phyloP scores from a whole-genome alignment of 2,113 vertebrate species.

The Ornithorhynchus anatinus region DNA sequence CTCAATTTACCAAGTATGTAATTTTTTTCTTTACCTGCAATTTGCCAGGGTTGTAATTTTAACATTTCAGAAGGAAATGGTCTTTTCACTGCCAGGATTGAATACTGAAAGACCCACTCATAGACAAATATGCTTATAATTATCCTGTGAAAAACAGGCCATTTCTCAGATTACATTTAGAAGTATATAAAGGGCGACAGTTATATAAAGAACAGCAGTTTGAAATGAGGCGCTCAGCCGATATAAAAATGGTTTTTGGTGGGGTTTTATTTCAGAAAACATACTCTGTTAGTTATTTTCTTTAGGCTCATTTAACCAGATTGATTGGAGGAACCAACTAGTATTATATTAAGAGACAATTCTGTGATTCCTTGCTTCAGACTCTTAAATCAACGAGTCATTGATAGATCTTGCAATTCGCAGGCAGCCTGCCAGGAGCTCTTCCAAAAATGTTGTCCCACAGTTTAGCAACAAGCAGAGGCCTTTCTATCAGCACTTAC shows the following conservation, averaged over 20 bases:
- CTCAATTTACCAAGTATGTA: background rate
- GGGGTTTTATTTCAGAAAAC: conserved; percentile 18
- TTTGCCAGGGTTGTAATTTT: conserved; percentile 1
- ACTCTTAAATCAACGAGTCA: conserved; percentile 41
- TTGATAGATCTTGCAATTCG: conserved; percentile 46
- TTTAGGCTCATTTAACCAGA: background rate
- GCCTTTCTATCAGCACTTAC: conserved; percentile 27
- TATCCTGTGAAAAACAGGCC: background rate
- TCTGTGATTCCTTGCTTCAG: conserved; percentile 27
- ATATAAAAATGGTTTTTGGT: background rate
- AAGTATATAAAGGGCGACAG: background rate
- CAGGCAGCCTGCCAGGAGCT: conserved; percentile 9
- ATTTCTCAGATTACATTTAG: conserved; percentile 8
- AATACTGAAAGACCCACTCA: background rate
- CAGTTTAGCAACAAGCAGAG: conserved; percentile 25
- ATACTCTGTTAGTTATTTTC: background rate
- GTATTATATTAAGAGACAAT: background rate
- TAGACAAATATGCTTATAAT: background rate
- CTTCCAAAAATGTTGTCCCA: conserved; percentile 19
- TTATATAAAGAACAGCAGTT: background rate
- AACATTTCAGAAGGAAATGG: background rate
- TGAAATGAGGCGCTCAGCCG: background rate
- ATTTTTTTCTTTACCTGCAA: too few species aligned
- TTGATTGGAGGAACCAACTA: background rate
- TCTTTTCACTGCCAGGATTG: background rate